These are phyloP conservation scores for Aldabrachelys gigantea DNA, from an alignment of 2,113 vertebrate genomes.

Conservation along the genomic window DNA sequence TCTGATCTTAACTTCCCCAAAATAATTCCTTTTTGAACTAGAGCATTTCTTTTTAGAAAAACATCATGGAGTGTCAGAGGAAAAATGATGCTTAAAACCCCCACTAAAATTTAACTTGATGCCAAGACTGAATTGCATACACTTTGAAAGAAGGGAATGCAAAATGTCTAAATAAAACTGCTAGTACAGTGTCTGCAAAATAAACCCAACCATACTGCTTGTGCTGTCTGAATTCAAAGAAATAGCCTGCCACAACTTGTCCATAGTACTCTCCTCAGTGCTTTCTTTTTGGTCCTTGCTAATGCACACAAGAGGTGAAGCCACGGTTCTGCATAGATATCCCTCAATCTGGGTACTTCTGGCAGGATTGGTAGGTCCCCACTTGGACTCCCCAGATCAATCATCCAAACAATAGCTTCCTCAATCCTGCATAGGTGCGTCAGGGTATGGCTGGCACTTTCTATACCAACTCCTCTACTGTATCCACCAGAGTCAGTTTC, in stretches of 20 bases:
- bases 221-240: not conserved
- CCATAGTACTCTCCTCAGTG: fast-evolving
- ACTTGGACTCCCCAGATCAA: fast-evolving
- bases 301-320: not conserved
- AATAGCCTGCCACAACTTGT: not conserved
- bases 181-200: not conserved
- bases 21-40: not conserved
- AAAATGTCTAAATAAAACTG: not conserved
- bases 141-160: not conserved
- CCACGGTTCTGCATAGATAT: fast-evolving
- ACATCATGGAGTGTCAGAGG: not conserved
- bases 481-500: fast-evolving
- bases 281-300: not conserved
- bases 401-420: not conserved
- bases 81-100: not conserved
- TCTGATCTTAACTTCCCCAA: not conserved
- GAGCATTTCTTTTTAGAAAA: not conserved
- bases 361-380: fast-evolving
- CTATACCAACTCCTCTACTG: not conserved
- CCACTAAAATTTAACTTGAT: not conserved
- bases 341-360: not conserved
- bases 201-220: not conserved
- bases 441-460: fast-evolving
- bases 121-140: not conserved
- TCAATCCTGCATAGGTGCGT: fast-evolving